phyloP scores from a whole-genome alignment of 2,113 vertebrate genomes.

The Phodopus roborovskii region DNA sequence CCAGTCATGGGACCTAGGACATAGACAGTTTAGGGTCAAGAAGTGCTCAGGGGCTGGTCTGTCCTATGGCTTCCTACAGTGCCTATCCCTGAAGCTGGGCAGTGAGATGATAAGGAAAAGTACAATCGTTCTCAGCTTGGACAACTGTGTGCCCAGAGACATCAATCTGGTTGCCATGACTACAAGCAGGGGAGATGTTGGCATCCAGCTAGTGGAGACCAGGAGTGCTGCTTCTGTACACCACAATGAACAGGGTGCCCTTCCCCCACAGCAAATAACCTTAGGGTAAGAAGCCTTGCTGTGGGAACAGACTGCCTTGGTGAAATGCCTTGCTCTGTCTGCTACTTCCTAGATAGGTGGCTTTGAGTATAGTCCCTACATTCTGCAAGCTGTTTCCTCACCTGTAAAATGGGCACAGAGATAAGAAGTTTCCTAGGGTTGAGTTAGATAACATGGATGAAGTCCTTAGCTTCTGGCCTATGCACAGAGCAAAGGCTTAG shows the following conservation, averaged over 20 bases:
- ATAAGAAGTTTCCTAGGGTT: background rate
- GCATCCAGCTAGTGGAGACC: background rate
- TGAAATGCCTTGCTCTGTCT: no score
- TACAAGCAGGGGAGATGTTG: background rate
- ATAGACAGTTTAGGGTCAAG: accelerated
- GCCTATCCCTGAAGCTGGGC: accelerated
- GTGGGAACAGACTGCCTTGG: background rate
- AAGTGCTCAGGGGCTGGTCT: background rate
- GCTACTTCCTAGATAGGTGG: background rate
- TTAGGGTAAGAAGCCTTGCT: background rate
- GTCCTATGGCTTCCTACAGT: accelerated
- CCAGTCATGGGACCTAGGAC: background rate
- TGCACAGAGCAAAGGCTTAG: background rate
- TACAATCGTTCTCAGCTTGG: background rate
- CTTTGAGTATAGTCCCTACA: background rate
- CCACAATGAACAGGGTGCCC: accelerated
- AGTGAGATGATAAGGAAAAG: no score
- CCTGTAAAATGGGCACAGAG: background rate
- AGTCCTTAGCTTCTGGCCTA: background rate
- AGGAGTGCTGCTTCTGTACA: background rate
- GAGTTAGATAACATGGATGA: background rate
- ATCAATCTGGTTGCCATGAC: background rate
- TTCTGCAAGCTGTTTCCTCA: background rate
- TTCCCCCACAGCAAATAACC: no score
- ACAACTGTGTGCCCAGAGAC: background rate